Conservation (phyloP, 2,113 vertebrate genomes). For the Cyanistes caeruleus region DNA sequence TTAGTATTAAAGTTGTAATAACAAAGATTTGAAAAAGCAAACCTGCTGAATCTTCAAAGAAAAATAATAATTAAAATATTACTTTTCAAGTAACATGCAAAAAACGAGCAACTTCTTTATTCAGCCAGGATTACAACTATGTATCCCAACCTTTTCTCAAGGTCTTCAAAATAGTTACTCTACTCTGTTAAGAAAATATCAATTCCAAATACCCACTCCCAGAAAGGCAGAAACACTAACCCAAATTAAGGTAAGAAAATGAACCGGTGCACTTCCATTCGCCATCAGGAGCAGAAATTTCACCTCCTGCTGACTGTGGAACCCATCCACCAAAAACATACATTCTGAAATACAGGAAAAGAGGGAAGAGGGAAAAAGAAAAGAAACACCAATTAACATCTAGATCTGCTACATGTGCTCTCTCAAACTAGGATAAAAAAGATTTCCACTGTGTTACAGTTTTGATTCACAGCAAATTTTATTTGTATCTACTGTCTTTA, state of each 20-base stretch:
- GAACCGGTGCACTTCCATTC: constrained; percentile 94
- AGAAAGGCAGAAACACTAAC: constrained; percentile 76
- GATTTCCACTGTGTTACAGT: not conserved
- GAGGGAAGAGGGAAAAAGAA: not conserved
- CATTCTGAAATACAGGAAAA: constrained; percentile 82
- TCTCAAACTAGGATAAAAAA: constrained; percentile 25
- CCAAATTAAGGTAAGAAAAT: constrained; percentile 87
- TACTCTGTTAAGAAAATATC: not conserved
- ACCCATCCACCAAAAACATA: constrained; percentile 97
- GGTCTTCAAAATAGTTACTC: not conserved
- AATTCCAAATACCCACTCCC: constrained; percentile 1
- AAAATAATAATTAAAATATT: not conserved
- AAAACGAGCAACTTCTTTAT: not conserved
- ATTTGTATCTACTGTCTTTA: not conserved
- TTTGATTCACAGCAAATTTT: not conserved
- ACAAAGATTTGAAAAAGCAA: not conserved
- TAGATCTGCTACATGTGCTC: not conserved
- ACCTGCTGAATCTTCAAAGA: not conserved
- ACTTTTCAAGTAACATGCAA: not conserved
- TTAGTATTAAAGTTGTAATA: not conserved
- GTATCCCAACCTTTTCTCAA: not conserved
- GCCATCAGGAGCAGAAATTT: constrained; percentile 74
- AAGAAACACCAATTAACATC: constrained; percentile 38
- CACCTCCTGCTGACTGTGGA: constrained; percentile 81
- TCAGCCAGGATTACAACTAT: not conserved